phyloP scores from a whole-genome alignment of 2,888 invertebrate genomes.

The Herminia tarsipennalis region DNA sequence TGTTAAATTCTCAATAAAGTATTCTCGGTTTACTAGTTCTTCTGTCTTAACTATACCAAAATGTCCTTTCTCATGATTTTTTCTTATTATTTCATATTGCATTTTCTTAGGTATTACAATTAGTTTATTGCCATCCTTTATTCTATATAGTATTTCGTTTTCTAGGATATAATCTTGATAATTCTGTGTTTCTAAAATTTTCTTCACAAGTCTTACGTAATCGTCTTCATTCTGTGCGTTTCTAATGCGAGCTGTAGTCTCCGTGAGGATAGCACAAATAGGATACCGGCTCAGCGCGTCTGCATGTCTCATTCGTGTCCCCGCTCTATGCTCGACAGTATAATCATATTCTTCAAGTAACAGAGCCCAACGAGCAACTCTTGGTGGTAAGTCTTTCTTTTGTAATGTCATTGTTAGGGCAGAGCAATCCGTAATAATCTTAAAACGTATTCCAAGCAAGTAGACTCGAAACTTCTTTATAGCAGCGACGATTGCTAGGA shows the following conservation, averaged over 20 bases:
- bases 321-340: conserved; percentile 21
- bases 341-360: conserved; percentile 27
- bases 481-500: conserved; percentile 33
- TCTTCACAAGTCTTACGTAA: conserved; percentile 5
- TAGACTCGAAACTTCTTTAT: conserved; percentile 42
- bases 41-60: conserved; percentile 36
- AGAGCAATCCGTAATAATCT: conserved; percentile 40
- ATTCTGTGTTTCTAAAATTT: conserved; percentile 1
- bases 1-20: conserved; percentile 38
- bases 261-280: not conserved
- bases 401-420: conserved; percentile 36
- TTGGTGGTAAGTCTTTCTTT: conserved; percentile 39
- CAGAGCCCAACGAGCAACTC: conserved; percentile 31
- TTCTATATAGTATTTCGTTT: not conserved
- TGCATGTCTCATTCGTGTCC: conserved; percentile 42
- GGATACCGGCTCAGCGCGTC: conserved; percentile 40
- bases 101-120: conserved; percentile 4
- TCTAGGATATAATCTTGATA: not conserved
- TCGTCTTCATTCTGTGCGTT: not conserved
- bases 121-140: not conserved
- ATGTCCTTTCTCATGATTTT: conserved; percentile 9
- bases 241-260: not conserved
- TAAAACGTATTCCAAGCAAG: conserved; percentile 35
- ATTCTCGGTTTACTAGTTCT: conserved; percentile 44
- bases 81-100: conserved; percentile 3